phyloP scores from a whole-genome alignment of 2,888 invertebrate species.

The Dryomyza anilis region DNA sequence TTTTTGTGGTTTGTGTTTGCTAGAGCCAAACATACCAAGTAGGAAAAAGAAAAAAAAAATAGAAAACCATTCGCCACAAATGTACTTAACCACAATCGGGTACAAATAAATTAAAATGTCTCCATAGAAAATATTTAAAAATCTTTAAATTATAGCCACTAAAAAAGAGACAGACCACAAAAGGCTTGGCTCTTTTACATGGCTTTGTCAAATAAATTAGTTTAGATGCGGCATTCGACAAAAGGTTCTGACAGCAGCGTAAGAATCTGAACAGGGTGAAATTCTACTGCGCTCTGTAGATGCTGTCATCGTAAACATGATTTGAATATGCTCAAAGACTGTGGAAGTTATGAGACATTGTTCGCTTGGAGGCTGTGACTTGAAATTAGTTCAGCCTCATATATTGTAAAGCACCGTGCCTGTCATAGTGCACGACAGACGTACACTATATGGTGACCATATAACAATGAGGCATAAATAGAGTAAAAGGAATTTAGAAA shows the following conservation, averaged over 20 bases:
- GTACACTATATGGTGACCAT: no score
- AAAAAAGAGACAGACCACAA: no score
- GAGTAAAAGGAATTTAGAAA: not conserved
- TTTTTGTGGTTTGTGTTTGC: conserved; percentile 2
- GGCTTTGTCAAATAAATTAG: conserved; percentile 17
- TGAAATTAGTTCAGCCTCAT: no score
- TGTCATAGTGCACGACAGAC: no score
- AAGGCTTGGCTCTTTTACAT: not conserved
- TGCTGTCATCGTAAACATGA: conserved; percentile 13
- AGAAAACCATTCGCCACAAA: not conserved
- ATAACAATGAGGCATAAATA: no score
- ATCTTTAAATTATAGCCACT: conserved; percentile 15
- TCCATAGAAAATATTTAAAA: not conserved
- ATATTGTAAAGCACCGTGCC: no score
- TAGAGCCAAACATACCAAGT: not conserved
- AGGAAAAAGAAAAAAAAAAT: not conserved
- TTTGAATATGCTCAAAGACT: no score
- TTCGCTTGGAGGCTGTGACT: no score
- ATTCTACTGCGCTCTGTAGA: not conserved
- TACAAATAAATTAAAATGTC: not conserved
- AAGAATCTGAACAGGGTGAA: not conserved
- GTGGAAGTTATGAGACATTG: no score
- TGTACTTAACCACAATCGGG: conserved; percentile 6
- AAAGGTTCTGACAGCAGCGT: not conserved
- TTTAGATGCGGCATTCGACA: conserved; percentile 4